Conservation (phyloP, 2,797 vertebrate genomes). For the Acanthornis magna region DNA sequence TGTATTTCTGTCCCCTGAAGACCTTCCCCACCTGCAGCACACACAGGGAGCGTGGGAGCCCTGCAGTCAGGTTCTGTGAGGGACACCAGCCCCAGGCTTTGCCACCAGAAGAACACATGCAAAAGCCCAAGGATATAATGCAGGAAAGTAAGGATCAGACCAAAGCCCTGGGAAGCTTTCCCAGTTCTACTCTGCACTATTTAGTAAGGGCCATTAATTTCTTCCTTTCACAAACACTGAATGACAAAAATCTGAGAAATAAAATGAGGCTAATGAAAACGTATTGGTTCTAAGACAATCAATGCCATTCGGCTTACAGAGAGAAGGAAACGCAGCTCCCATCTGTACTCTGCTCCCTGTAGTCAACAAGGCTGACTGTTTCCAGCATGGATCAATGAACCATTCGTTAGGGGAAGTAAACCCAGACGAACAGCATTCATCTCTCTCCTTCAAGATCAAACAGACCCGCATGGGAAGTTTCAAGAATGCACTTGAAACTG, state of each 20-base stretch:
- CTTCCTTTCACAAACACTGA: constrained; percentile 52
- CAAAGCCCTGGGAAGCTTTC: not conserved
- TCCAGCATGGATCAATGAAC: constrained; percentile 40
- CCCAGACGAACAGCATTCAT: not conserved
- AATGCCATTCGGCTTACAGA: not conserved
- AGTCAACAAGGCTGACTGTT: constrained; percentile 38
- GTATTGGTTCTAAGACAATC: constrained; percentile 38
- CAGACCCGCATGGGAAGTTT: not conserved
- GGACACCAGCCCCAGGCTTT: not conserved
- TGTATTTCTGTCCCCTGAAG: not conserved
- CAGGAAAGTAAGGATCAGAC: not conserved
- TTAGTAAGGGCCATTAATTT: constrained; percentile 32
- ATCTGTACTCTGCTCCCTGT: not conserved
- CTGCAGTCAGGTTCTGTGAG: not conserved
- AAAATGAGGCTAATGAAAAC: constrained; percentile 56
- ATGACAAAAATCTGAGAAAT: constrained; percentile 42
- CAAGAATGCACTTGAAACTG: not conserved
- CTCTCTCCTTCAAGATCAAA: constrained; percentile 48
- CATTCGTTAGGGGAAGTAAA: constrained; percentile 19
- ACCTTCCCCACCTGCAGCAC: not conserved
- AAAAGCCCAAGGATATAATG: not conserved
- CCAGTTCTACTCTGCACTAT: not conserved
- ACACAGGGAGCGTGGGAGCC: accelerated
- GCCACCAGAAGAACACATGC: not conserved
- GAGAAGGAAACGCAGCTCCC: constrained; percentile 10